Evolutionary conservation across 1,140 invertebrate species (phyloP).

Genomic region (Agrypnia vestita): DNA sequence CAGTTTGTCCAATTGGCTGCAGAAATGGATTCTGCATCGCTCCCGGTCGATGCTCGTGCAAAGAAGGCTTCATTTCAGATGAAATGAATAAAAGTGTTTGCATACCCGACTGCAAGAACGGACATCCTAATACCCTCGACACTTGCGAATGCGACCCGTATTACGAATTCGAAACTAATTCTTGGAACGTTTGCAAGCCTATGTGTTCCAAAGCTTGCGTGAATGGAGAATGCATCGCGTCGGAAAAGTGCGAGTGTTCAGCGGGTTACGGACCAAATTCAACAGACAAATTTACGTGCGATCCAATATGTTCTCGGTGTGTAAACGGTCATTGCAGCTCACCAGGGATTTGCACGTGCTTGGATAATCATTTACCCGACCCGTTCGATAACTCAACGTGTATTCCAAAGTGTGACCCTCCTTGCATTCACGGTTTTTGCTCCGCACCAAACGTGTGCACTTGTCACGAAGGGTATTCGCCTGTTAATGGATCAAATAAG

Average conservation of each 20-base stretch:
- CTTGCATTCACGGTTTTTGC: conserved; percentile 69
- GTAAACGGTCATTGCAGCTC: conserved; percentile 71
- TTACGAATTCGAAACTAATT: conserved; percentile 68
- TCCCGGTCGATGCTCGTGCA: conserved; percentile 68
- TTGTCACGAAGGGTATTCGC: conserved; percentile 65
- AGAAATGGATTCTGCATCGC: conserved; percentile 71
- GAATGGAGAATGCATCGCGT: conserved; percentile 66
- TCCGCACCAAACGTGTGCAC: conserved; percentile 66
- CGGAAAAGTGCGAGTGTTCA: conserved; percentile 64
- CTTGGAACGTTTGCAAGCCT: conserved; percentile 70
- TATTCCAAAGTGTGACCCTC: conserved; percentile 66
- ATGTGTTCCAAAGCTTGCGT: conserved; percentile 64
- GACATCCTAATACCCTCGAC: not conserved
- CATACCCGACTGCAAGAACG: conserved; percentile 62
- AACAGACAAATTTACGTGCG: conserved; percentile 62
- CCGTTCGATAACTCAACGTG: conserved; percentile 62
- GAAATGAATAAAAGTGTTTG: conserved; percentile 2
- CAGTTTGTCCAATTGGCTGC: conserved; percentile 73
- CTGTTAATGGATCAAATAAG: conserved; percentile 63
- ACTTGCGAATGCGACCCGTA: conserved; percentile 72
- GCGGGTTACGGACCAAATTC: conserved; percentile 63
- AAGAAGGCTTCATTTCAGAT: conserved; percentile 44
- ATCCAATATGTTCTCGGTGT: conserved; percentile 69
- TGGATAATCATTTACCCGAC: conserved; percentile 65
- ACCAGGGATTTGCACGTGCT: conserved; percentile 70